phyloP scores from a whole-genome alignment of 2,797 vertebrate genomes.

The Gambelia wislizenii region DNA sequence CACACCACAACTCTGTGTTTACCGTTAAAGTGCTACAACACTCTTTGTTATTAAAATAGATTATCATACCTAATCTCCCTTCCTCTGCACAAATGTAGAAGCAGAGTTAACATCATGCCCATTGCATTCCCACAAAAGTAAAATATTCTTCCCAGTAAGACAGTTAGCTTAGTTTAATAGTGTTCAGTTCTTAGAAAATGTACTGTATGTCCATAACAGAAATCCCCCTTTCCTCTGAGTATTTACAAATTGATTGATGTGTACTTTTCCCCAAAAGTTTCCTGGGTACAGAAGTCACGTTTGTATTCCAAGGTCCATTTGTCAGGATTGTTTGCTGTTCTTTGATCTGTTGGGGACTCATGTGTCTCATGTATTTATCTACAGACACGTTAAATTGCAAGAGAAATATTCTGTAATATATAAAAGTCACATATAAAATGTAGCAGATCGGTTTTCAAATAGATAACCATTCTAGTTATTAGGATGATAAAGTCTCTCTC shows the following conservation, averaged over 20 bases:
- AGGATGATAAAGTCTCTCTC: not conserved
- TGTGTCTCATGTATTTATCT: not conserved
- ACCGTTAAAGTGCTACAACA: not conserved
- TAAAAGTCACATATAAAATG: not conserved
- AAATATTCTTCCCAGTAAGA: not conserved
- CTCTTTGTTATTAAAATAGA: not conserved
- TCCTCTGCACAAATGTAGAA: not conserved
- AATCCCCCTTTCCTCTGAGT: not conserved
- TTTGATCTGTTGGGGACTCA: not conserved
- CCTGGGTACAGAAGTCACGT: not conserved
- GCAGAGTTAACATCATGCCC: not conserved
- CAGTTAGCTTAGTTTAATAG: not conserved
- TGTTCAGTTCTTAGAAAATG: not conserved
- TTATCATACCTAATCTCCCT: not conserved
- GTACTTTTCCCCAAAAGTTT: not conserved
- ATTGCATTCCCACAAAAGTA: not conserved
- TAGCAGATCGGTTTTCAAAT: not conserved
- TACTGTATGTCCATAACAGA: not conserved
- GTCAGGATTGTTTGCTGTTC: slow-evolving; percentile 17
- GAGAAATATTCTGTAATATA: not conserved
- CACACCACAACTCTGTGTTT: not conserved
- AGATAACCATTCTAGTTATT: not conserved
- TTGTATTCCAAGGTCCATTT: not conserved
- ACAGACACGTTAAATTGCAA: not conserved
- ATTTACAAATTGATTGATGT: slow-evolving; percentile 5